phyloP scores from a whole-genome alignment of 1,140 invertebrate species.

The Ooceraea biroi region DNA sequence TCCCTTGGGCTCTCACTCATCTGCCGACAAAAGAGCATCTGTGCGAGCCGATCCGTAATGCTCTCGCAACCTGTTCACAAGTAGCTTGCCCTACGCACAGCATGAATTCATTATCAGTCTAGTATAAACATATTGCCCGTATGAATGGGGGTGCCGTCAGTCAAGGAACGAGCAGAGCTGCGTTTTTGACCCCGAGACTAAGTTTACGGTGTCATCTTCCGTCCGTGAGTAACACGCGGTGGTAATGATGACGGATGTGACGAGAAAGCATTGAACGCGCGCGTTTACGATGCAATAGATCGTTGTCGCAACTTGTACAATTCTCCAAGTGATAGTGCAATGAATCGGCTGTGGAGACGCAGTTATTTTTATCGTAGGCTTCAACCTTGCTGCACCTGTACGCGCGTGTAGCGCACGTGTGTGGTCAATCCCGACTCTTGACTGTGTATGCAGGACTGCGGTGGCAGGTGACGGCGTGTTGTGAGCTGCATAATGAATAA shows the following conservation, averaged over 20 bases:
- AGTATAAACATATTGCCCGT: conserved; percentile 86
- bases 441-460: conserved; percentile 76
- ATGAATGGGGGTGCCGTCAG: conserved; percentile 72
- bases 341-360: background rate
- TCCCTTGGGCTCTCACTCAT: conserved; percentile 80
- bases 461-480: conserved; percentile 84
- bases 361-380: conserved; percentile 51
- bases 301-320: too few relatives aligned
- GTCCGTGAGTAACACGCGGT: too few relatives aligned
- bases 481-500: conserved; percentile 85
- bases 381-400: conserved; percentile 35
- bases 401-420: conserved; percentile 52
- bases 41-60: conserved; percentile 80
- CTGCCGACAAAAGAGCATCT: conserved; percentile 85
- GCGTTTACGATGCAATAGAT: too few relatives aligned
- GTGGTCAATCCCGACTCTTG: conserved; percentile 70
- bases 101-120: conserved; percentile 85
- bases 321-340: too few relatives aligned
- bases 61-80: conserved; percentile 81
- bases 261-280: too few relatives aligned
- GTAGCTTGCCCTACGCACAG: conserved; percentile 74
- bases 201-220: too few relatives aligned
- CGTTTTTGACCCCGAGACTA: conserved; percentile 35
- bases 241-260: too few relatives aligned
- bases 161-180: conserved; percentile 57